phyloP scores from a whole-genome alignment of 2,888 invertebrate species.

The Brenthis ino region DNA sequence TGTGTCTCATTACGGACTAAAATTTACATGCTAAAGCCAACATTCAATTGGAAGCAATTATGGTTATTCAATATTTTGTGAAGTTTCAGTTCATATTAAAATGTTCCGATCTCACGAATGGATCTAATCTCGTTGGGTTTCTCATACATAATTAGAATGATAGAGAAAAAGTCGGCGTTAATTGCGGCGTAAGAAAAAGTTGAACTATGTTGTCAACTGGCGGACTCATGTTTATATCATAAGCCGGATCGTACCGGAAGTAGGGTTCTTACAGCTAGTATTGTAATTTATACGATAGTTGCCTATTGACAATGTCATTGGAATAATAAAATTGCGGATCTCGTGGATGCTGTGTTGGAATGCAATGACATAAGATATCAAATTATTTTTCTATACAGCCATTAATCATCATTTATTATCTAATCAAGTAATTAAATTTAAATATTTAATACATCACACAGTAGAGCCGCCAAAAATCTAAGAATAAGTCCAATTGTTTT shows the following conservation, averaged over 20 bases:
- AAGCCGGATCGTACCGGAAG: constrained; percentile 32
- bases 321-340: constrained; percentile 19
- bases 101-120: constrained; percentile 47
- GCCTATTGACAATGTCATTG: constrained; percentile 27
- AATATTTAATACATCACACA: too few relatives aligned
- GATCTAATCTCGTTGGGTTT: constrained; percentile 52
- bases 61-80: constrained; percentile 72
- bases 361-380: constrained; percentile 4
- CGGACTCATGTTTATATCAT: constrained; percentile 15
- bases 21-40: constrained; percentile 59
- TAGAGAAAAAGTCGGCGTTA: constrained; percentile 62
- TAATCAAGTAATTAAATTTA: too few relatives aligned
- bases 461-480: too few relatives aligned
- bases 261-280: constrained; percentile 31
- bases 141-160: constrained; percentile 64
- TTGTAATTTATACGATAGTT: constrained; percentile 28
- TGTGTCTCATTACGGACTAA: constrained; percentile 68
- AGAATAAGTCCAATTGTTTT: too few relatives aligned
- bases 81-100: constrained; percentile 52
- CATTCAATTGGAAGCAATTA: constrained; percentile 59
- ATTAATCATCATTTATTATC: not conserved
- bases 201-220: constrained; percentile 40
- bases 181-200: constrained; percentile 45
- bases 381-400: not conserved
- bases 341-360: not conserved